These are phyloP conservation scores for Hartigia nigra DNA, from an alignment of 2,888 invertebrate genomes.

Conservation along the genomic window DNA sequence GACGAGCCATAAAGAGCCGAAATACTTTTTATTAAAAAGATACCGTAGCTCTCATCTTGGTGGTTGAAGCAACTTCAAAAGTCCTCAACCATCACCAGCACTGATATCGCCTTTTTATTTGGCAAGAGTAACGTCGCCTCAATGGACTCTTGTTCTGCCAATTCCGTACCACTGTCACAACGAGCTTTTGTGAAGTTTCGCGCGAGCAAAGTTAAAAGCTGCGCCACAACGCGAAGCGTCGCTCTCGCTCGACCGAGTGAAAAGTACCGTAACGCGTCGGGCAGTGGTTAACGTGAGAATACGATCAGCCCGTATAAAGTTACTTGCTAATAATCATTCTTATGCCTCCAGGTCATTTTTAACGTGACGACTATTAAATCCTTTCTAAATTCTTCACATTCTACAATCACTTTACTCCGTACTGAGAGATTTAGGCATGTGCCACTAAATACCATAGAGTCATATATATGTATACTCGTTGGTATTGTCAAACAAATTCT, in stretches of 20 bases:
- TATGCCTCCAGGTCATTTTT: background rate
- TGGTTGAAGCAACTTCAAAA: background rate
- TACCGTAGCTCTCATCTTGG: background rate
- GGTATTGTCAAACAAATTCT: slow-evolving; percentile 17
- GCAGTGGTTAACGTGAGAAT: background rate
- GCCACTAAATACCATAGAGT: background rate
- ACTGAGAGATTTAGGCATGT: background rate
- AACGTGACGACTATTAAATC: background rate
- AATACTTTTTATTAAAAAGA: background rate
- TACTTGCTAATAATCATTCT: background rate
- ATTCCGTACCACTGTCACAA: background rate
- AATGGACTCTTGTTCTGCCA: background rate
- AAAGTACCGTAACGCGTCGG: background rate
- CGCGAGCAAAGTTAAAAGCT: background rate
- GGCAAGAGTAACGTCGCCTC: background rate
- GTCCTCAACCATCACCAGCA: background rate
- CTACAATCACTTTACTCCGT: background rate
- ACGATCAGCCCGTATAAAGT: background rate
- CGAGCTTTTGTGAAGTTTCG: background rate
- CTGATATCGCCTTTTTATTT: background rate
- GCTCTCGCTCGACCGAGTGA: background rate
- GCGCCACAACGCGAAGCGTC: background rate
- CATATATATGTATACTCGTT: background rate
- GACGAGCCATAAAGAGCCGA: background rate
- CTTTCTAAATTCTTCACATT: background rate